Percentiles rank a stretch among this genome's conserved stretches.
These are phyloP conservation scores for Formica aserva DNA, from an alignment of 2,888 invertebrate genomes.

Conservation along the genomic window DNA sequence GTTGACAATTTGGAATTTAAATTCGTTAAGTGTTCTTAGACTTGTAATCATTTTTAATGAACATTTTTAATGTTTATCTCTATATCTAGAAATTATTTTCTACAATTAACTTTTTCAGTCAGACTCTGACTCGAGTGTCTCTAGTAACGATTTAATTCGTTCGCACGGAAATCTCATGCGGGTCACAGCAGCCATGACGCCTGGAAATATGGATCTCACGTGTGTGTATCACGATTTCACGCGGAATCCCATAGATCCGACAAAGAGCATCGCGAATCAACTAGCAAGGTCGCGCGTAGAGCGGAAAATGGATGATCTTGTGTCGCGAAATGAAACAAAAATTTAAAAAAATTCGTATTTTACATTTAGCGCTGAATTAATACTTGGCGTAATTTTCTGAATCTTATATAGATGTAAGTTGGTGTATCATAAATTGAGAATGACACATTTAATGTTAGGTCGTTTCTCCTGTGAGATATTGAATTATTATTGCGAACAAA, in stretches of 20 bases:
- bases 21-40: neutral
- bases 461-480: neutral
- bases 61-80: too few relatives aligned
- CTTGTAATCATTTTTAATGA: neutral
- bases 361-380: neutral
- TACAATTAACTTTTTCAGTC: slow-evolving; percentile 25
- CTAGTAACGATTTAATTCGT: slow-evolving; percentile 23
- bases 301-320: slow-evolving; percentile 6
- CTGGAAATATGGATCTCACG: slow-evolving; percentile 48
- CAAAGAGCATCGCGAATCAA: slow-evolving; percentile 23
- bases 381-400: neutral
- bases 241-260: slow-evolving; percentile 41
- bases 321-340: neutral
- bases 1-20: neutral
- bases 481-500: slow-evolving; percentile 24
- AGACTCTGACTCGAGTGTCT: slow-evolving; percentile 36
- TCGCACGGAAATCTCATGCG: slow-evolving; percentile 40
- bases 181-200: slow-evolving; percentile 49
- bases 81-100: neutral
- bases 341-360: neutral
- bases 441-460: neutral
- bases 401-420: slow-evolving; percentile 21
- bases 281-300: neutral
- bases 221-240: slow-evolving; percentile 31
- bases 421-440: slow-evolving; percentile 10